Base-by-base conservation (phyloP, 1,140 invertebrate species). In the Dendroctonus ponderosae region DNA sequence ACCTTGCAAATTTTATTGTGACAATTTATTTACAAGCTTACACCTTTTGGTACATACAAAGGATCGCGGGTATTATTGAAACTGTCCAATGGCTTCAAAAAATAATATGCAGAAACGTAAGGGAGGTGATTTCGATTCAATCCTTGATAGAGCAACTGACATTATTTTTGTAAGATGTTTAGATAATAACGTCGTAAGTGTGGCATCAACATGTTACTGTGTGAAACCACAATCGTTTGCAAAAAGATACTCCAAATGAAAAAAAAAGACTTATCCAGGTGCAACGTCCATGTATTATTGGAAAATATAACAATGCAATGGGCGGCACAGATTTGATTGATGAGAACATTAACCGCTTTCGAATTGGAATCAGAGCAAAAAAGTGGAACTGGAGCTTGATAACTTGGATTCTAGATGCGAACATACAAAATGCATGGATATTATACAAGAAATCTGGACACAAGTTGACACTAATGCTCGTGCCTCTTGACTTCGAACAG, bases 301-400 rank as follows among this genome's bases (percentile, higher is more conserved):
- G 68, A 52, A 72, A 72, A 63, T 80, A 80, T 74, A 79, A 79
- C 68, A 68, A 71, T 68, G 64, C 71, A 66, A 79, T 75, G 77
- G 70, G 14, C 51, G 77, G 72, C 4, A 66, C 76, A 51, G 77
- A 79, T 72, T 71, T 71, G 51, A 74, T 76, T 73, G 76, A 79
- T 71, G 65, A 78, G 74, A 77, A 78, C 70, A 76, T 79, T 69
- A 70, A 71, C 41, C 68, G 69, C 51, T 77, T 76, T 69, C 66
- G 78, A 70, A 75, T 77, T 62, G 71, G 71, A 61, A 77, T 79
- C 68, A 63, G 76, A 70, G 67, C 71, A 62, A 79, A 78, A 67
- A 79, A 77, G 72, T 77, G 71, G 72, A 72, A 69, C 65, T 75
- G 73, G 77, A 62, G 59, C 58, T 66, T 78, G 66, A 76, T 75